These are phyloP conservation scores for Autographa gamma DNA, from an alignment of 2,888 invertebrate genomes.

Conservation along the genomic window DNA sequence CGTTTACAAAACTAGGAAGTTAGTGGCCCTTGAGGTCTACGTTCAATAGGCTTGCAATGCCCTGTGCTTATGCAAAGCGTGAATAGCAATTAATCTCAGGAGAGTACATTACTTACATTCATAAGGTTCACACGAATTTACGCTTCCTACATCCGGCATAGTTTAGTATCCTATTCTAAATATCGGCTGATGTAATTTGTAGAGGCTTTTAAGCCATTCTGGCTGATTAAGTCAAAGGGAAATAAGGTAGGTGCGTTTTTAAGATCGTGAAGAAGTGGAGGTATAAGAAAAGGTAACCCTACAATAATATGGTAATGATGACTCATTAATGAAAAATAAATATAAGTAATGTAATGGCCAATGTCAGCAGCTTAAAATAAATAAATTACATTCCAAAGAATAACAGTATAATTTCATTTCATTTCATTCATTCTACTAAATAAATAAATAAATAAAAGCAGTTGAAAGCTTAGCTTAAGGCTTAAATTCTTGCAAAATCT, in stretches of 20 bases:
- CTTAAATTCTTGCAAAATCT: neutral
- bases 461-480: neutral
- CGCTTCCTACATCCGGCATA: conserved; percentile 25
- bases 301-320: neutral
- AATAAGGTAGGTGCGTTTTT: too few relatives aligned
- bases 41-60: neutral
- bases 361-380: too few relatives aligned
- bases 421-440: too few relatives aligned
- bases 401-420: too few relatives aligned
- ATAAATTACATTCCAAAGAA: too few relatives aligned
- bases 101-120: conserved; percentile 26
- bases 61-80: conserved; percentile 1
- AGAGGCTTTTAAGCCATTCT: conserved; percentile 25
- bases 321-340: neutral
- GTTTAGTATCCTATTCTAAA: conserved; percentile 30
- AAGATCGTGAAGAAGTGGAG: too few relatives aligned
- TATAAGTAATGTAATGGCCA: too few relatives aligned
- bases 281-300: neutral
- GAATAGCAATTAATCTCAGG: conserved; percentile 35
- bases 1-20: conserved; percentile 42
- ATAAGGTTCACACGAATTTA: conserved; percentile 35
- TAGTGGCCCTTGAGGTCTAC: conserved; percentile 24
- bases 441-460: neutral
- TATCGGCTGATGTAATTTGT: conserved; percentile 41
- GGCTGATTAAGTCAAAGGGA: neutral